Base-by-base conservation (phyloP, 2,113 vertebrate species). In the Hyperopisus bebe region DNA sequence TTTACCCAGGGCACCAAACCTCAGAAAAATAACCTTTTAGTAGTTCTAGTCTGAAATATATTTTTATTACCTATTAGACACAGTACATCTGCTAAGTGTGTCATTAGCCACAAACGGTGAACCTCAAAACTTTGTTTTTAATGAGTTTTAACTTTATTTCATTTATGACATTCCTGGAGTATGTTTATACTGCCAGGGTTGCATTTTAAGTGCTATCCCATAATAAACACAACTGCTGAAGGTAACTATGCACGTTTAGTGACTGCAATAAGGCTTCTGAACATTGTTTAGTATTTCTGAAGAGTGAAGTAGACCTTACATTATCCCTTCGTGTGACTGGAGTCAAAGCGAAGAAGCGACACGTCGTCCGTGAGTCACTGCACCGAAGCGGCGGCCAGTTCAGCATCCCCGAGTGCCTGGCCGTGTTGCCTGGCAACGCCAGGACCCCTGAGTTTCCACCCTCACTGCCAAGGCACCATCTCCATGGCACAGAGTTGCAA, bases 261-360 rank as follows among this genome's bases (percentile, higher is more conserved):
- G 35, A 62, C 62, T 88, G 42, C 58, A 44, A 42, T 88, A 88
- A 88, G 87, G 55, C 87, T 88, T 62, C 85, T 48, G 48, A 88
- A 66, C 55, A 88, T 53, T n/a, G 13, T 86, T 9, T 62, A 66
- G 48, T 35, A 88, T 88, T 88, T 24, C 21, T 5, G 11, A 50
- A 58, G 10, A 24, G 62, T 55, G 15, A 66, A 62, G 42, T 44
- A 62, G 31, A 35, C 85, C 50, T 55, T 17, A 13, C 31, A 3
- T 6, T 87, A 31, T 87, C 27, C 83, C 3, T 0, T 39, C 1
- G 50, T 19, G 15, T 47, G 47, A 50, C 10, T 27, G n/a, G 82
- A 85, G 46, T 86, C 47, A 86, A 86, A 48, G 42, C 47, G 15
- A n/a, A 86, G n/a, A 86, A 48, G 44, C 83, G 5, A 47, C 10